phyloP scores from a whole-genome alignment of 2,888 invertebrate species.

The Coremacera marginata region DNA sequence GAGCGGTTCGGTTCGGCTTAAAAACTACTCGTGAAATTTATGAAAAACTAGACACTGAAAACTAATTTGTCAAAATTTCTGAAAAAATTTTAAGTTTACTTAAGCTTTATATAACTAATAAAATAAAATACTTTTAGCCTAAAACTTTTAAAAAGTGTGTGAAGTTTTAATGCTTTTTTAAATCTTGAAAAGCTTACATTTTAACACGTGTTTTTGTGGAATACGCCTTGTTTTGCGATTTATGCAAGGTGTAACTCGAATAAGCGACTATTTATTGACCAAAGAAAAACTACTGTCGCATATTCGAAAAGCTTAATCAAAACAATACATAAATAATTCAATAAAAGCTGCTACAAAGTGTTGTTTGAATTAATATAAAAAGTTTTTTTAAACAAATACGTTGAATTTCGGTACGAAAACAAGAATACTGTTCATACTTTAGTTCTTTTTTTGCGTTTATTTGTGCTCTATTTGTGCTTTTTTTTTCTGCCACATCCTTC shows the following conservation, averaged over 20 bases:
- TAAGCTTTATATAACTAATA: slow-evolving; percentile 14
- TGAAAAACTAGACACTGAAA: too few species aligned
- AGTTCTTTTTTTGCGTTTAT: neutral
- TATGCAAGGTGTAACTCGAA: neutral
- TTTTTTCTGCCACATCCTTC: neutral
- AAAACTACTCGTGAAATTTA: neutral
- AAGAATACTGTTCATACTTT: neutral
- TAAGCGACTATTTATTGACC: neutral
- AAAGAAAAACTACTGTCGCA: neutral
- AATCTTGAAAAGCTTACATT: neutral
- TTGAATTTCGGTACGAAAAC: neutral
- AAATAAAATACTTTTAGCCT: neutral
- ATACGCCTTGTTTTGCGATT: neutral
- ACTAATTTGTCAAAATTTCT: too few species aligned
- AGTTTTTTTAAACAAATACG: neutral
- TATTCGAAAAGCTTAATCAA: neutral
- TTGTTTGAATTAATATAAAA: neutral
- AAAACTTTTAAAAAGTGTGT: neutral
- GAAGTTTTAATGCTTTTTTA: neutral
- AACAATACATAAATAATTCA: neutral
- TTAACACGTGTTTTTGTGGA: neutral
- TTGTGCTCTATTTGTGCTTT: neutral
- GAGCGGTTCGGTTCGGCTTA: slow-evolving; percentile 54
- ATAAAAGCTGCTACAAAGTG: neutral
- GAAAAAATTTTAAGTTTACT: too few species aligned